Evolutionary conservation across 2,888 invertebrate species (phyloP), one percentile per base, ranked within the genome.

Genomic region (Drosophila differens): DNA sequence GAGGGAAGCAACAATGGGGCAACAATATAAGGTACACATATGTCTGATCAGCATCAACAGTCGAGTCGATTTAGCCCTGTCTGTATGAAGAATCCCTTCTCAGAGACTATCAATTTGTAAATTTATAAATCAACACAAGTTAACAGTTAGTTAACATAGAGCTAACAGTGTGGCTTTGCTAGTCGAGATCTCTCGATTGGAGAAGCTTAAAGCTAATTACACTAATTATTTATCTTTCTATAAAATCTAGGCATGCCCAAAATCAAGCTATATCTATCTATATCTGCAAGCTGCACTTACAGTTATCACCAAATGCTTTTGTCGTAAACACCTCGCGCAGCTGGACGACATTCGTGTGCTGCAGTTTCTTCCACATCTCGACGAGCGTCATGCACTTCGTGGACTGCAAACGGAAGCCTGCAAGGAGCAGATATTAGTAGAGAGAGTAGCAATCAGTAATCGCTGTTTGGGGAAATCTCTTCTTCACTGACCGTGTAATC

Each of bases 281-380:
- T 19, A 4, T 19, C 19, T 14, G 14, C 22, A 0, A 0, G 10
- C 16, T 19, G 10, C 32, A 95, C 96, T 95, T 94, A 98, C 98
- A 99, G 94, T 97, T 96, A 94, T 99, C 99, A 87, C 98, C 98
- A 94, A 99, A 99, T 55, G 97, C 97, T 94, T 98, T 98, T 49
- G 99, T 99, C 44, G 97, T 97, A 94, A 99, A 98, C 83, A 97
- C 97, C 93, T 99, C 98, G 91, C 97, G 95, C 69, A 99, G 94
- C 89, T 97, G 97, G 72, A 99, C 97, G 83, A 99, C 95, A 94
- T 99, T 99, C 89, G 99, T 97, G 94, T 99, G 99, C 91, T 96
- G 96, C 68, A 99, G 94, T 94, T 98, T 97, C 93, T 98, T 98
- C 99, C 99, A 99, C 94, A 96, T 95, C 87, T 99, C 99, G 51